Evolutionary conservation across 2,888 invertebrate genomes (phyloP), one percentile per base, ranked within the genome.

Genomic region (Synergus itoensis): DNA sequence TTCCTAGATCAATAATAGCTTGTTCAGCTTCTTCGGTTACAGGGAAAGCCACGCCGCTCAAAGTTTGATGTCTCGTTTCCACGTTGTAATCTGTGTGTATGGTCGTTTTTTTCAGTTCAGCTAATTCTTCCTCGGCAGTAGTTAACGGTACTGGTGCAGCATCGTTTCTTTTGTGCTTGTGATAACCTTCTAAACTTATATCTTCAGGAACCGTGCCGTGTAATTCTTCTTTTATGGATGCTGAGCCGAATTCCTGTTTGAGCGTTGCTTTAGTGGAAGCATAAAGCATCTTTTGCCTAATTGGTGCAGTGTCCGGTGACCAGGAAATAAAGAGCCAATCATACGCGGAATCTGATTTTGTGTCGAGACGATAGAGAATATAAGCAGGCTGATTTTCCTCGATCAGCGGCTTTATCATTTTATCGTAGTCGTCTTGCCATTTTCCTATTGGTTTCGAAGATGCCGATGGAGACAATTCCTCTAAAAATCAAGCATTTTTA

Each of bases 201-300:
- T 99, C 99, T 83, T 95, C 96, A 94, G 97, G 91, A 0, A 93
- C 93, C 16, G 98, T 98, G 41, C 97, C 98, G 93, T 99, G 99
- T 87, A 98, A 93, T 93, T 99, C 99, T 91, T 99, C 98, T 88
- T 97, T 97, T 80, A 99, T 98, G 88, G 97, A 97, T 0, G 97
- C 96, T 7, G 97, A 96, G 0, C 99, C 99, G 92, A 99, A 99
- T 92, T 99, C 98, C 89, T 96, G 96, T 92, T 99, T 99, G 43
- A 99, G 93, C 0, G 99, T 99, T 0, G 99, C 98, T 92, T 99
- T 98, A 0, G 99, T 99, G 0, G 98, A 99, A 0, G 99, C 99
- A 89, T 99, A 99, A 77, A 99, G 93, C 99, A 99, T 99, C 93
- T 99, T 99, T 89, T 98, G 96, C 79, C 99, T 94, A 4, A 99